A percentile compares a stretch with the other conserved stretches of the same genome.
Conservation (phyloP, 2,888 invertebrate species). For the Asteroscopus sphinx region DNA sequence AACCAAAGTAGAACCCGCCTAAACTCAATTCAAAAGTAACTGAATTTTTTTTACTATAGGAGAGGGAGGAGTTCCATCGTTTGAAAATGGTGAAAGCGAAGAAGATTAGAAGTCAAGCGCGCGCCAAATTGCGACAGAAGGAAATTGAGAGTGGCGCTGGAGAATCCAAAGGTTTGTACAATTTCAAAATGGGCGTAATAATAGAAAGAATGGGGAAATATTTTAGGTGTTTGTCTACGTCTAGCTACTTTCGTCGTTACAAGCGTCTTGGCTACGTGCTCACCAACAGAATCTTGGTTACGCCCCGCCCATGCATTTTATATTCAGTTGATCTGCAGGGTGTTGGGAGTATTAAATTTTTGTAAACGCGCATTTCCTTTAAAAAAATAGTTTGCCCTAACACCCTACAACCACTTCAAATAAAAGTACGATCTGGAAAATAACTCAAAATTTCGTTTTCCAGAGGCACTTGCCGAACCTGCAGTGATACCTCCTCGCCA, state of each 20-base stretch:
- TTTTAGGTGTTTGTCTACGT: no score
- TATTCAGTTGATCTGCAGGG: no score
- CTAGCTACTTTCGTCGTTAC: no score
- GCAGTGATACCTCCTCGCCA: slow-evolving; percentile 50
- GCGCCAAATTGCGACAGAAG: slow-evolving; percentile 52
- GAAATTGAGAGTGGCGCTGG: slow-evolving; percentile 35
- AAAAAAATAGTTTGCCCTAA: no score
- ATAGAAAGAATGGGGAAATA: background rate
- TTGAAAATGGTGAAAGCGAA: slow-evolving; percentile 87
- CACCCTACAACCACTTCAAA: no score
- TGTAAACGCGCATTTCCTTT: no score
- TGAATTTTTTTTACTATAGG: slow-evolving; percentile 64
- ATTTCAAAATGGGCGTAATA: slow-evolving; percentile 34
- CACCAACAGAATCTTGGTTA: no score
- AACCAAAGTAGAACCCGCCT: background rate
- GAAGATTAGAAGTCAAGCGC: slow-evolving; percentile 71
- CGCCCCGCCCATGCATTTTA: no score
- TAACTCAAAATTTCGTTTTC: background rate
- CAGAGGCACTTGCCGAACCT: slow-evolving; percentile 34
- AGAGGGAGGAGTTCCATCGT: slow-evolving; percentile 86
- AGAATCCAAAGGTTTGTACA: slow-evolving; percentile 51
- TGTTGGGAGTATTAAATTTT: no score
- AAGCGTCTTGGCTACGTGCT: no score
- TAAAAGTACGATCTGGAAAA: background rate
- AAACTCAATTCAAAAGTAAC: background rate